phyloP scores from a whole-genome alignment of 2,113 vertebrate species.

The Xyrauchen texanus region DNA sequence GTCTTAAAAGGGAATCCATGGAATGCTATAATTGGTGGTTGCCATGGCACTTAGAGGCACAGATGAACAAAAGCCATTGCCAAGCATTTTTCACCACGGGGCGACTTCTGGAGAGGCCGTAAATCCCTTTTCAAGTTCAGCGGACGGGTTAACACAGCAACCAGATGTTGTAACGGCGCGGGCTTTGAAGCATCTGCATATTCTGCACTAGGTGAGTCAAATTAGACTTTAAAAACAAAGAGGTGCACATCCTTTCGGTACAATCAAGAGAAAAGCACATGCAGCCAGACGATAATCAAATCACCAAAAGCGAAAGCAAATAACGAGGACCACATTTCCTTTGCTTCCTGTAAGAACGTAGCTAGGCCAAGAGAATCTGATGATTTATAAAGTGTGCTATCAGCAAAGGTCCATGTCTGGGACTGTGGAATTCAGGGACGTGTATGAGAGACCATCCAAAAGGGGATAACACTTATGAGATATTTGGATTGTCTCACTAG shows the following conservation, averaged over 20 bases:
- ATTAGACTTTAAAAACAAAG: constrained; percentile 27
- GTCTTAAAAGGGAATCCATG: constrained; percentile 51
- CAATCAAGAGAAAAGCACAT: constrained; percentile 44
- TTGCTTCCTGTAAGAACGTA: constrained; percentile 40
- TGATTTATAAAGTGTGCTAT: constrained; percentile 55
- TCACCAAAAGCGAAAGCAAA: constrained; percentile 48
- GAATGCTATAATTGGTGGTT: constrained; percentile 69
- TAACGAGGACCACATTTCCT: constrained; percentile 62
- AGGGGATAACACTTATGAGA: constrained; percentile 58
- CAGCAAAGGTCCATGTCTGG: constrained; percentile 61
- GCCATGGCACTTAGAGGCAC: constrained; percentile 53
- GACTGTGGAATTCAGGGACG: constrained; percentile 55
- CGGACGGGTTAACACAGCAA: constrained; percentile 57
- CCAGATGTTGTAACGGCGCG: constrained; percentile 60
- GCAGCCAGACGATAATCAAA: constrained; percentile 38
- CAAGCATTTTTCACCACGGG: constrained; percentile 58
- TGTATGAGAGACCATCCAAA: constrained; percentile 55
- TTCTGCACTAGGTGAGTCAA: constrained; percentile 43
- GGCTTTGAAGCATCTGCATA: constrained; percentile 45
- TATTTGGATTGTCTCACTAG: constrained; percentile 55
- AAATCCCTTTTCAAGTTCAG: constrained; percentile 67
- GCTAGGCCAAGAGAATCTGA: constrained; percentile 33
- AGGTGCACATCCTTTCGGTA: background rate
- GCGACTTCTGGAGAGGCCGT: constrained; percentile 51
- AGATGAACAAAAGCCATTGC: constrained; percentile 60